Evolutionary conservation across 2,888 invertebrate species (phyloP), one percentile per base, ranked within the genome.

Genomic region (Euzetes globulus): DNA sequence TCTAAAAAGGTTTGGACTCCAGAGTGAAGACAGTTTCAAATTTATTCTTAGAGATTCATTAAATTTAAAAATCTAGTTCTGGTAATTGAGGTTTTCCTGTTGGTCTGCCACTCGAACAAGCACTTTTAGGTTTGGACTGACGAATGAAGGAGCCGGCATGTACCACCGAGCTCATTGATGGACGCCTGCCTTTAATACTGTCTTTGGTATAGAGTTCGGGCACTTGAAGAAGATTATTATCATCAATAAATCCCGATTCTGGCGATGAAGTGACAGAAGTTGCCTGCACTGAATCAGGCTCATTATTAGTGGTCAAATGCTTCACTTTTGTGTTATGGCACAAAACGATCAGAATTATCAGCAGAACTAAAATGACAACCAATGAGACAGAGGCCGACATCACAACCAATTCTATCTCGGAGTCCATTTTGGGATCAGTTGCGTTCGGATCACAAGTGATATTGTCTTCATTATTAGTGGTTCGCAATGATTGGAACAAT

Each of bases 171-270:
- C 68, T 37, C 15, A 68, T 22, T 13, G 68, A 41, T 17, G 68
- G 37, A 4, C 68, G n/a, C 25, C 15, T 37, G 0, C 45, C 68
- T 41, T 68, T 60, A 1, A 41, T 22, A 22, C 68, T 68, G 11
- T 68, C 68, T 41, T 37, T 41, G 5, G 27, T 68, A 29, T 68
- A 68, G 22, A 68, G 22, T 41, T 37, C 68, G 3, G 68, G 68
- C 68, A 68, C 68, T 22, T 37, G 41, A 41, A 68, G 45, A 1
- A 68, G 68, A 68, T 68, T 68, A 19, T 41, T 63, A 17, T 63
- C 41, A 15, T 68, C 68, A 41, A 68, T 68, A 19, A 68, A 68
- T 68, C 68, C 68, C 1, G 68, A 41, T 19, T 68, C 68, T 1
- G 68, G 68, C 22, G 68, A 68, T 11, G 68, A 15, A 1, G 33